A percentile compares a stretch with the other conserved stretches of the same genome.
phyloP scores from a whole-genome alignment of 2,797 vertebrate species.

The Limosa lapponica region DNA sequence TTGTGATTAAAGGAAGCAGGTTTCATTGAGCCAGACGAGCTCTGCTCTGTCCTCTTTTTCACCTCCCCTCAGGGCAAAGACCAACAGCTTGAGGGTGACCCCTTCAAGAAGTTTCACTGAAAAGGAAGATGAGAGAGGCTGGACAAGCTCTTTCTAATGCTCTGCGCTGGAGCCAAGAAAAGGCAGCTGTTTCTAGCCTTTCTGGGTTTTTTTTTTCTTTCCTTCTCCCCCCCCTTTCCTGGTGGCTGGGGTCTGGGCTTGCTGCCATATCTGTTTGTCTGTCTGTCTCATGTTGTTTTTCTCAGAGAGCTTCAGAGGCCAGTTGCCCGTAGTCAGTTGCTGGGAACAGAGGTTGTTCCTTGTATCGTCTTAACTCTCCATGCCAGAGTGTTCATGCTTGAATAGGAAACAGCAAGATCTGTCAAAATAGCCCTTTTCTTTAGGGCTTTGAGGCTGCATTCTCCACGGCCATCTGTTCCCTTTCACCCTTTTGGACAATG shows the following conservation, averaged over 20 bases:
- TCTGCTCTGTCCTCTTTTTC: conserved; percentile 76
- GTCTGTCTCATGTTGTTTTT: conserved; percentile 72
- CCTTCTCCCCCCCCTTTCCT: background rate
- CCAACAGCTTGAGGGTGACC: conserved; percentile 73
- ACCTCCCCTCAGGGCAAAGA: conserved; percentile 75
- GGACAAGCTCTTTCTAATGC: conserved; percentile 57
- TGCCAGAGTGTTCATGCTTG: conserved; percentile 77
- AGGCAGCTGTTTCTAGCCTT: conserved; percentile 72
- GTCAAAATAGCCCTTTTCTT: conserved; percentile 80
- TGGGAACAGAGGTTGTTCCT: conserved; percentile 79
- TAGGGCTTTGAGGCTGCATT: conserved; percentile 80
- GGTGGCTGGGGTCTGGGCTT: conserved; percentile 59
- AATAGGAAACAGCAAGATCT: conserved; percentile 83
- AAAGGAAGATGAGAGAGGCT: conserved; percentile 71
- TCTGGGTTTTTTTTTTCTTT: background rate
- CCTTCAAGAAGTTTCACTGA: conserved; percentile 45
- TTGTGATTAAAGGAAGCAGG: conserved; percentile 69
- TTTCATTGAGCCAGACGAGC: conserved; percentile 60
- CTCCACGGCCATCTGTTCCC: conserved; percentile 85
- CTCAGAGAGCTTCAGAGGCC: conserved; percentile 67
- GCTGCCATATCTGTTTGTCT: conserved; percentile 76
- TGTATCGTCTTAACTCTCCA: conserved; percentile 74
- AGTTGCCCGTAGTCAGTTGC: conserved; percentile 71
- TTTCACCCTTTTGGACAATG: conserved; percentile 86
- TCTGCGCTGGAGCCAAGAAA: conserved; percentile 52